A percentile compares a stretch with the other conserved stretches of the same genome.
phyloP scores from a whole-genome alignment of 30 jellyfish, hydroid and myxozoan species.

The Turritopsis rubra region DNA sequence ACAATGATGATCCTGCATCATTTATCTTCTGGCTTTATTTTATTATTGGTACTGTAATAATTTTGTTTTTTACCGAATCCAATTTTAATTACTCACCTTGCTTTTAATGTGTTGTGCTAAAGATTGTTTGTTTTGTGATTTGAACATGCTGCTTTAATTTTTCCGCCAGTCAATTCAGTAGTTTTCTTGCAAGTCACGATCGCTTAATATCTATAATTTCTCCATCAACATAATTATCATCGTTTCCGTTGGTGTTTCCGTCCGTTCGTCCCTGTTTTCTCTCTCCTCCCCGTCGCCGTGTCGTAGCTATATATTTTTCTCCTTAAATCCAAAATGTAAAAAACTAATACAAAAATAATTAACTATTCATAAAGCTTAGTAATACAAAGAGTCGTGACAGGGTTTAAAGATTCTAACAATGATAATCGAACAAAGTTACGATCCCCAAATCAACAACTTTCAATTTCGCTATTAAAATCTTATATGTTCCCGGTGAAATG shows the following conservation, averaged over 20 bases:
- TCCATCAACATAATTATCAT: neutral
- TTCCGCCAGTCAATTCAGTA: no score
- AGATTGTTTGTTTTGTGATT: constrained; percentile 24
- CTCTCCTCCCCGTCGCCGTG: neutral
- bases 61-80: no score
- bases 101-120: constrained; percentile 30
- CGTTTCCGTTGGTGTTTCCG: neutral
- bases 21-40: no score
- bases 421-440: neutral
- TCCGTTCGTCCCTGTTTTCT: neutral
- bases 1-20: no score
- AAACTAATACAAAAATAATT: neutral
- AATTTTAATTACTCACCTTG: constrained; percentile 19
- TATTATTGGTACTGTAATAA: no score
- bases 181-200: neutral
- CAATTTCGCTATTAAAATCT: neutral
- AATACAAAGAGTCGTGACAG: neutral
- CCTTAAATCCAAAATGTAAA: neutral
- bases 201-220: neutral
- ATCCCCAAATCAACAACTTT: neutral
- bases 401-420: neutral
- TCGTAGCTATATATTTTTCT: neutral
- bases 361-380: neutral
- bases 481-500: neutral
- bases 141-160: constrained; percentile 12